A percentile compares a stretch with the other conserved stretches of the same genome.
phyloP scores from a whole-genome alignment of 2,888 invertebrate genomes.

The Merodon equestris region DNA sequence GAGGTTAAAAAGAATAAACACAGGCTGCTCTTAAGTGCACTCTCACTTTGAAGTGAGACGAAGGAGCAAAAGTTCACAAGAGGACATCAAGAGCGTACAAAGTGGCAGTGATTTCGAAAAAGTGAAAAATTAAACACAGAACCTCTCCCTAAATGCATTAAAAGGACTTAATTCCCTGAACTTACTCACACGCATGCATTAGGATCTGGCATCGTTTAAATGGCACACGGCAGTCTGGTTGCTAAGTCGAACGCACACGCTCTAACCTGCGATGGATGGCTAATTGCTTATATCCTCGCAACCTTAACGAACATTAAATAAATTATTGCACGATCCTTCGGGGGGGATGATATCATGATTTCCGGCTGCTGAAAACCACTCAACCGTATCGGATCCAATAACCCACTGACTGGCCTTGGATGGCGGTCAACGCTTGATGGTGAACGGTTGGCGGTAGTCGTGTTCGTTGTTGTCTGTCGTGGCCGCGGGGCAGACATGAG shows the following conservation, averaged over 20 bases:
- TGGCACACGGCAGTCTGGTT: not conserved
- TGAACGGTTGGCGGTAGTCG: too few relatives aligned
- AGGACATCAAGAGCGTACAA: conserved; percentile 54
- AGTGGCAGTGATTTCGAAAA: conserved; percentile 53
- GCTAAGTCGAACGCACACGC: too few relatives aligned
- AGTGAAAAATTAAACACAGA: conserved; percentile 9
- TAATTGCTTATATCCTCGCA: conserved; percentile 17
- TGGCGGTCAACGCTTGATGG: not conserved
- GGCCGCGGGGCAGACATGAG: too few relatives aligned
- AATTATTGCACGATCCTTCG: conserved; percentile 24
- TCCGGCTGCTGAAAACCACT: conserved; percentile 46
- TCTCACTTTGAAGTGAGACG: conserved; percentile 51
- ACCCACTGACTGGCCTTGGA: conserved; percentile 7
- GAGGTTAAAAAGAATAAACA: conserved; percentile 61
- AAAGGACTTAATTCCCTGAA: conserved; percentile 35
- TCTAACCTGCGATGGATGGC: not conserved
- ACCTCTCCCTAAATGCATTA: conserved; percentile 32
- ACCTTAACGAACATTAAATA: conserved; percentile 34
- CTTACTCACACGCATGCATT: not conserved
- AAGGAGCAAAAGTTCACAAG: conserved; percentile 52
- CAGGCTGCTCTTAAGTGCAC: conserved; percentile 52
- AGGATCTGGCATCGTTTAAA: conserved; percentile 11
- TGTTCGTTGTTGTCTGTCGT: too few relatives aligned
- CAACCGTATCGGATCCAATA: conserved; percentile 35
- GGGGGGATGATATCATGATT: conserved; percentile 39